A percentile compares a stretch with the other conserved stretches of the same genome.
Evolutionary conservation across 2,113 vertebrate genomes (phyloP).

Genomic region (Telmatochromis sp.): DNA sequence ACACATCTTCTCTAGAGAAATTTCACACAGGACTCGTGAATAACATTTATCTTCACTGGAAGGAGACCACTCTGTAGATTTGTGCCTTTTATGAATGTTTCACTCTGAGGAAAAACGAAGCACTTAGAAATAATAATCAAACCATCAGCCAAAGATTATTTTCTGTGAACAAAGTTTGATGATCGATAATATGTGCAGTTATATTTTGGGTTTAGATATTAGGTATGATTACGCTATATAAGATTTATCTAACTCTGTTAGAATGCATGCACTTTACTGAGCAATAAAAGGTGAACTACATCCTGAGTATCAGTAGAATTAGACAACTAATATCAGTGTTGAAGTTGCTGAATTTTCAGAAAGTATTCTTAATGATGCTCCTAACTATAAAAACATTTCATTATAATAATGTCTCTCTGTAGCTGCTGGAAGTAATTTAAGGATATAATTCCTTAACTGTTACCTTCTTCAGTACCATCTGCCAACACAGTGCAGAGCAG

Average conservation of each 20-base stretch:
- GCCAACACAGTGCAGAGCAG: neutral
- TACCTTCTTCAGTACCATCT: neutral
- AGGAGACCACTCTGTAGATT: neutral
- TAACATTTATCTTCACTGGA: slow-evolving; percentile 42
- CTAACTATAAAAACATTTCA: neutral
- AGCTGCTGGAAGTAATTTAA: neutral
- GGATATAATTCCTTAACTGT: neutral
- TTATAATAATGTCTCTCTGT: neutral
- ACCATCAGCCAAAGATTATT: neutral
- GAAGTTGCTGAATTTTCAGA: neutral
- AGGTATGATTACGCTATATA: neutral
- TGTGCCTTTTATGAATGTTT: neutral
- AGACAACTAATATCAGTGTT: neutral
- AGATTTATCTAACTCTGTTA: neutral
- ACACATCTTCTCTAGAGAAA: slow-evolving; percentile 16
- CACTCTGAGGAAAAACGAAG: neutral
- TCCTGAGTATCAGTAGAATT: neutral
- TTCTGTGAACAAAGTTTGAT: neutral
- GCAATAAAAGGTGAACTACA: neutral
- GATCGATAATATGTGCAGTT: neutral
- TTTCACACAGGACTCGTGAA: slow-evolving; percentile 21
- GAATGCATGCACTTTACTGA: neutral
- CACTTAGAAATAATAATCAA: neutral
- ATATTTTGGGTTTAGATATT: neutral
- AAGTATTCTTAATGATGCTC: neutral